Conservation (phyloP, 2,888 invertebrate species). For the Agonopterix alstromeriana region DNA sequence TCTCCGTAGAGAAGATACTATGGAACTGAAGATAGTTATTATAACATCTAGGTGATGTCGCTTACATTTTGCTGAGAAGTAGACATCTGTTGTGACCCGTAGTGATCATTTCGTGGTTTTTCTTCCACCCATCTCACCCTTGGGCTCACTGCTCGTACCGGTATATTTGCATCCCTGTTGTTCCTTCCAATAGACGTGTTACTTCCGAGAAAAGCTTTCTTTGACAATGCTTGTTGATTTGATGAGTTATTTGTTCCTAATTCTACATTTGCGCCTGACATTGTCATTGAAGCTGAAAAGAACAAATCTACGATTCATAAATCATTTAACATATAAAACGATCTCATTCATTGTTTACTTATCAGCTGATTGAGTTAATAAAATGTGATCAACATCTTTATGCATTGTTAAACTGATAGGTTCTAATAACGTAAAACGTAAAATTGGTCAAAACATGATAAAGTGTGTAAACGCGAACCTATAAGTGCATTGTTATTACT, state of each 20-base stretch:
- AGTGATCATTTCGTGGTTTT: constrained; percentile 54
- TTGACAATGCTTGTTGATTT: constrained; percentile 63
- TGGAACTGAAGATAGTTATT: too few relatives aligned
- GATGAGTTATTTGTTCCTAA: constrained; percentile 61
- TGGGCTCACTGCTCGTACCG: constrained; percentile 70
- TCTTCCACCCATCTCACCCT: constrained; percentile 71
- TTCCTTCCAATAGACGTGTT: constrained; percentile 67
- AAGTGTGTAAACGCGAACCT: constrained; percentile 36
- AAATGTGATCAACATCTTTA: too few relatives aligned
- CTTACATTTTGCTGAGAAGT: constrained; percentile 69
- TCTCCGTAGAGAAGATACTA: too few relatives aligned
- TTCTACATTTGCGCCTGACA: constrained; percentile 79
- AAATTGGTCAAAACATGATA: constrained; percentile 51
- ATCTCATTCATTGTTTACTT: too few relatives aligned
- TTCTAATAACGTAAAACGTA: neutral
- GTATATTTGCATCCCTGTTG: constrained; percentile 65
- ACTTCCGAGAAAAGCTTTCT: constrained; percentile 71
- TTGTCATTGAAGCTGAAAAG: constrained; percentile 83
- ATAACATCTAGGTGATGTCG: neutral
- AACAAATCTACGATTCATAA: constrained; percentile 1
- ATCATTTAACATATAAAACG: too few relatives aligned
- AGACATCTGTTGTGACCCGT: constrained; percentile 57
- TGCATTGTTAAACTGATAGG: constrained; percentile 7
- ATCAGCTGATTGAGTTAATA: too few relatives aligned
- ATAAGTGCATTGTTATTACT: constrained; percentile 12